Evolutionary conservation across 2,888 invertebrate genomes (phyloP).

Genomic region (Mayetiola destructor): DNA sequence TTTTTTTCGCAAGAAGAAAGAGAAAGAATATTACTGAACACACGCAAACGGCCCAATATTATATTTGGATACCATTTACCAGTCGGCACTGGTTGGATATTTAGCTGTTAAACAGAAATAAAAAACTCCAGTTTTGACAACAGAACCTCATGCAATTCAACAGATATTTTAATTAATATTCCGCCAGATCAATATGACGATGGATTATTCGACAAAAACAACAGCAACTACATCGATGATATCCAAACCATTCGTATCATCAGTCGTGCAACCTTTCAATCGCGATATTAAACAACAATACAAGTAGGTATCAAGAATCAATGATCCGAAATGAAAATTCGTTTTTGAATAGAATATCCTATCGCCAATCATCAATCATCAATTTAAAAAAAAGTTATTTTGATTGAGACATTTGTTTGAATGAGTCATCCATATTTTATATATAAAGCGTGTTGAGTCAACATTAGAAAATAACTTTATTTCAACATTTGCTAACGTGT

Average conservation of each 20-base stretch:
- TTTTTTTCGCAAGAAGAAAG: background rate
- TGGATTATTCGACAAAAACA: conserved; percentile 6
- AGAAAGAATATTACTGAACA: background rate
- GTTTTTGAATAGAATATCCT: too few species aligned
- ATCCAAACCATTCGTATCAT: background rate
- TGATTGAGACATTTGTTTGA: too few species aligned
- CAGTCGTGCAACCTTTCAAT: background rate
- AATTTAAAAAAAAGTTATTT: too few species aligned
- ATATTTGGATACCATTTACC: too few species aligned
- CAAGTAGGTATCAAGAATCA: background rate
- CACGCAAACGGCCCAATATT: background rate
- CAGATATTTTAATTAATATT: background rate
- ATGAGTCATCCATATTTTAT: too few species aligned
- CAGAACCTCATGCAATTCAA: background rate
- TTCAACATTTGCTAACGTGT: too few species aligned
- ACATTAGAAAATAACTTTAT: too few species aligned
- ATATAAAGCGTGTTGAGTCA: too few species aligned
- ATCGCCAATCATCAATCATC: too few species aligned
- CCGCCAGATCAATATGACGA: background rate
- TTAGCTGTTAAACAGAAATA: too few species aligned
- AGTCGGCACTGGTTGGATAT: too few species aligned
- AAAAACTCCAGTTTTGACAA: background rate
- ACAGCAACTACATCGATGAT: background rate
- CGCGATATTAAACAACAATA: conserved; percentile 9
- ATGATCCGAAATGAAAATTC: background rate